phyloP scores from a whole-genome alignment of 1,140 invertebrate genomes.

The Drosophila bocki region DNA sequence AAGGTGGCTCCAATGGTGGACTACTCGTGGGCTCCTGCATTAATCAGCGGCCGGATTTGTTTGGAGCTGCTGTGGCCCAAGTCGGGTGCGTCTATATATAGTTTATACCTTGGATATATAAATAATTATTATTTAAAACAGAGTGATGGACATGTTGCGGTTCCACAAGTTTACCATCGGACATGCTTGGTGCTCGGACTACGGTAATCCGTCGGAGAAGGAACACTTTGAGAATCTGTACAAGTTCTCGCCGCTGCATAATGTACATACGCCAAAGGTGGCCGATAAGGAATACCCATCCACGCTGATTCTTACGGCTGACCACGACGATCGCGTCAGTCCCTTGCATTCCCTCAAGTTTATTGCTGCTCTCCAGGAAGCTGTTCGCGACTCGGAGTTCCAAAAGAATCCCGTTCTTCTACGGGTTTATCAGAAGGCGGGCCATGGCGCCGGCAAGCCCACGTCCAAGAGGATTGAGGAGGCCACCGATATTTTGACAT shows the following conservation, averaged over 20 bases:
- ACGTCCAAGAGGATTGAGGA: conserved; percentile 94
- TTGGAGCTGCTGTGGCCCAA: conserved; percentile 95
- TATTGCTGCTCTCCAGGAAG: conserved; percentile 95
- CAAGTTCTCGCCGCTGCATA: conserved; percentile 98
- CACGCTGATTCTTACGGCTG: conserved; percentile 95
- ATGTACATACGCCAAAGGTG: conserved; percentile 90
- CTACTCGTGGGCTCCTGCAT: conserved; percentile 95
- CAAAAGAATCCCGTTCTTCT: conserved; percentile 96
- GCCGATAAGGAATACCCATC: conserved; percentile 93
- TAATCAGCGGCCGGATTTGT: conserved; percentile 98
- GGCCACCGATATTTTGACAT: conserved; percentile 93
- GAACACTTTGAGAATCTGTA: conserved; percentile 95
- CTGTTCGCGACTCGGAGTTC: conserved; percentile 87
- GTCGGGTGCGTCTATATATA: conserved; percentile 90
- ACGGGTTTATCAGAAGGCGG: conserved; percentile 96
- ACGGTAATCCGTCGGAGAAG: conserved; percentile 95
- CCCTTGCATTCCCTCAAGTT: conserved; percentile 98
- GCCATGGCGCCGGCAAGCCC: conserved; percentile 98
- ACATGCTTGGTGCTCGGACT: conserved; percentile 98
- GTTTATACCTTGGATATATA: neutral
- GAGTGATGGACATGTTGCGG: conserved; percentile 98
- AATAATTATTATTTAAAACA: conserved; percentile 84
- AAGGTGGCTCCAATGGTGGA: conserved; percentile 98
- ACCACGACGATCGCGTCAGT: conserved; percentile 99
- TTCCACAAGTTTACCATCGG: conserved; percentile 99